A percentile compares a stretch with the other conserved stretches of the same genome.
phyloP scores from a whole-genome alignment of 2,888 invertebrate genomes.

The Entomobrya proxima region DNA sequence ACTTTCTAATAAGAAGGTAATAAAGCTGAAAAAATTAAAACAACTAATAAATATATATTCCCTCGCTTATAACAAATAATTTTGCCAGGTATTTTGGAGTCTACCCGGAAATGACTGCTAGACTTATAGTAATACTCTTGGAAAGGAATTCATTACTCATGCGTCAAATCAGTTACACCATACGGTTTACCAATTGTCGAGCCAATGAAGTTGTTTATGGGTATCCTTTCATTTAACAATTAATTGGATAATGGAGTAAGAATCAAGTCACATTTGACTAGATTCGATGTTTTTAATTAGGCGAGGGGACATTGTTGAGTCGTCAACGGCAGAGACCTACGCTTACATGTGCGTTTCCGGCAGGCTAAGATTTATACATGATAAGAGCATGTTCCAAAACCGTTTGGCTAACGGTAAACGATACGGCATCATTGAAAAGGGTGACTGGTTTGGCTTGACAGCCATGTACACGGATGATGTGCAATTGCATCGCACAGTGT shows the following conservation, averaged over 20 bases:
- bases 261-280: not conserved
- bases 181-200: constrained; percentile 15
- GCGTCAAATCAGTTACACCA: constrained; percentile 24
- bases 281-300: not conserved
- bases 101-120: not conserved
- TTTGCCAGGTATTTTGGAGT: constrained; percentile 36
- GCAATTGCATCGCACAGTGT: constrained; percentile 19
- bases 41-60: not conserved
- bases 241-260: not conserved
- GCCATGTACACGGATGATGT: constrained; percentile 37
- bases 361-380: constrained; percentile 11
- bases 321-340: not conserved
- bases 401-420: not conserved
- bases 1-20: constrained; percentile 28
- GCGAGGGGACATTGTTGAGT: not conserved
- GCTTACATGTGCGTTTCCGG: constrained; percentile 54
- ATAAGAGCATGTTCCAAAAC: not conserved
- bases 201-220: constrained; percentile 46
- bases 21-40: not conserved
- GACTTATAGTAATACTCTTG: not conserved
- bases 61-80: too few species aligned
- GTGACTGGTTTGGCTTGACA: constrained; percentile 54
- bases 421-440: constrained; percentile 56
- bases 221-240: not conserved
- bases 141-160: constrained; percentile 5